Evolutionary conservation across 2,797 vertebrate species (phyloP), one percentile per base, ranked within the genome.

Genomic region (Chelmon rostratus): DNA sequence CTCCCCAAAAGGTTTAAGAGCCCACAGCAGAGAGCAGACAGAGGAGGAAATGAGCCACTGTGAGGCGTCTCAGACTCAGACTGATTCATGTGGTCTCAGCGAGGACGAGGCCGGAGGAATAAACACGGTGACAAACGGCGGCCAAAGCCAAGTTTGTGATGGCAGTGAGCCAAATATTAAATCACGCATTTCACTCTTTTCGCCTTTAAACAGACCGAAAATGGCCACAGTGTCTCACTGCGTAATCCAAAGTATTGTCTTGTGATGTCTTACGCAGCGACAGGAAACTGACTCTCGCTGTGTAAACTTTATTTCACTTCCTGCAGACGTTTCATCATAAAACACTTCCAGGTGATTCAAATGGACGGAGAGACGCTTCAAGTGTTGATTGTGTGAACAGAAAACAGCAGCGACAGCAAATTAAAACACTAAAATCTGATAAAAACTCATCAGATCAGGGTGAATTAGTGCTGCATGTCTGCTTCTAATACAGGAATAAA

Each of bases 1-100:
- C 68, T 59, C 56, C 31, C 72, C 74, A 52, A 49, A 61, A 70
- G 71, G 61, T 72, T 74, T 47, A 54, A 82, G 50, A 83, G 71
- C 67, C 82, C 28, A 0, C 10, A 73, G 82, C 65, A 42, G 68
- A 58, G 49, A 67, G 75, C 31, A 38, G 21, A 38, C 42, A 64
- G 37, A 61, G 23, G 46, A 76, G 69, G 81, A 81, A 77, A 84
- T 42, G 66, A 83, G 71, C 38, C 49, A 25, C 57, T 28, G 11
- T 23, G 1, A 47, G 66, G 47, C 12, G 18, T 46, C 57, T 21
- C 10, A 19, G 66, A 74, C 78, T 72, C n/a, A 0, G 31, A 72
- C 74, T 0, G 47, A 67, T 82, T 78, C 3, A 70, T 86, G 63
- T 68, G 71, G 46, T 33, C 70, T 73, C 56, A 42, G 1, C 5